Evolutionary conservation across 2,797 vertebrate genomes (phyloP), one percentile per base, ranked within the genome.

Genomic region (Eleutherodactylus coqui): DNA sequence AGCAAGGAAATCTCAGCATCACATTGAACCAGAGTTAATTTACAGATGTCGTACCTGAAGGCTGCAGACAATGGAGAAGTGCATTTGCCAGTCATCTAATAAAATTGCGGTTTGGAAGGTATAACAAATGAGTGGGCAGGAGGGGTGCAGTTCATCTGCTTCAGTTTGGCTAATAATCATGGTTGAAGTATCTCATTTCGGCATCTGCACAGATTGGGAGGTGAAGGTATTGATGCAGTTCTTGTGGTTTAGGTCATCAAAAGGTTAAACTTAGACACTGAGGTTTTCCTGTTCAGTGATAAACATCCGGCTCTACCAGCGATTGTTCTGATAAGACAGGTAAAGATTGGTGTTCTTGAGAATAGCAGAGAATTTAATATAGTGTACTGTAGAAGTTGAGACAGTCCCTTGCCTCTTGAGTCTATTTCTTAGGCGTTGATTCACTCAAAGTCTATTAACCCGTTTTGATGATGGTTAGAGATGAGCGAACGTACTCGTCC

Each of bases 251-350:
- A 38, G 29, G 75, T 24, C 55, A 55, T 49, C n/a, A 47, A 17
- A 17, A 47, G 72, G 43, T 75, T 72, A 34, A 84, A 43, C 29
- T 76, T 58, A 64, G 55, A 17, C 60, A 85, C 51, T 36, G 5
- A 78, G 75, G 43, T 69, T 85, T 77, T 85, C 60, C 83, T 85
- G 83, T 53, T 67, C 75, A 45, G 47, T 53, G 60, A 69, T 78
- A 85, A 85, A 85, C 83, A 84, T 83, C 67, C 49, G 81, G 5
- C 36, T 49, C 47, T 19, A 41, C 32, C 16, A 53, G 21, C 7
- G 38, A 84, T 62, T 62, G n/a, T 36, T 84, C 41, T 1, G 38
- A 82, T 51, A 38, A n/a, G 34, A 51, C 29, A 76, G 29, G 6
- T 36, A 8, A 45, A 47, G 72, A 47, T 29, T 29, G 24, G 14